Conservation (phyloP, 2,888 invertebrate species). For the Desoria tigrina region DNA sequence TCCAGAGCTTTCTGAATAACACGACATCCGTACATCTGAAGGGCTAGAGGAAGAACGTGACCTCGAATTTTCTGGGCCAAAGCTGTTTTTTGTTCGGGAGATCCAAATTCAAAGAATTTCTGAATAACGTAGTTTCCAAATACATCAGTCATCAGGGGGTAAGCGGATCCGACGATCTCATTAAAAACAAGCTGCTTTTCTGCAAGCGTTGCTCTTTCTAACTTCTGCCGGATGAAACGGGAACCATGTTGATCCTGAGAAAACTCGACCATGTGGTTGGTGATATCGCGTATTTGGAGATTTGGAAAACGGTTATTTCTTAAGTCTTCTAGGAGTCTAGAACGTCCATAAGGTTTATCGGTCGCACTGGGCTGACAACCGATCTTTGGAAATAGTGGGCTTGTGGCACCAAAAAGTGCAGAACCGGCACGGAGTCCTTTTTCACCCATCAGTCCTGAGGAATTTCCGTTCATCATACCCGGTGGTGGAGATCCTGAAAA, state of each 20-base stretch:
- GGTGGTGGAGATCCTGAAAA: constrained; percentile 66
- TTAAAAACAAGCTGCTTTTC: constrained; percentile 98
- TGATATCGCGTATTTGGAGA: constrained; percentile 80
- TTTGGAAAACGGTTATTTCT: constrained; percentile 65
- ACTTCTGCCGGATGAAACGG: constrained; percentile 98
- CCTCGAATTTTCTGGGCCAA: constrained; percentile 88
- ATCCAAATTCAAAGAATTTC: constrained; percentile 99
- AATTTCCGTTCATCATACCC: constrained; percentile 54
- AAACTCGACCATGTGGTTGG: constrained; percentile 98
- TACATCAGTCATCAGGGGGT: constrained; percentile 98
- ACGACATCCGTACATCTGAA: constrained; percentile 99
- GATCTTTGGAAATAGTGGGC: constrained; percentile 73
- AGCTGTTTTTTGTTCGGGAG: constrained; percentile 94
- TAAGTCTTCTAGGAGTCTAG: constrained; percentile 93
- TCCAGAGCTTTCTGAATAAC: constrained; percentile 99
- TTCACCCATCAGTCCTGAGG: constrained; percentile 54
- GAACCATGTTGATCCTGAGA: constrained; percentile 99
- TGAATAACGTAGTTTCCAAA: constrained; percentile 99
- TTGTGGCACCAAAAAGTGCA: constrained; percentile 73
- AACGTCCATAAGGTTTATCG: constrained; percentile 67
- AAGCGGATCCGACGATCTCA: constrained; percentile 92
- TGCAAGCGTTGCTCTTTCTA: constrained; percentile 90
- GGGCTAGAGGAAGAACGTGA: constrained; percentile 90
- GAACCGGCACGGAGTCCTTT: constrained; percentile 59
- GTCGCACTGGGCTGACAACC: constrained; percentile 59